Evolutionary conservation across 92 coral and sea anemone species (phyloP).

Genomic region (Phenganax stokvisi): DNA sequence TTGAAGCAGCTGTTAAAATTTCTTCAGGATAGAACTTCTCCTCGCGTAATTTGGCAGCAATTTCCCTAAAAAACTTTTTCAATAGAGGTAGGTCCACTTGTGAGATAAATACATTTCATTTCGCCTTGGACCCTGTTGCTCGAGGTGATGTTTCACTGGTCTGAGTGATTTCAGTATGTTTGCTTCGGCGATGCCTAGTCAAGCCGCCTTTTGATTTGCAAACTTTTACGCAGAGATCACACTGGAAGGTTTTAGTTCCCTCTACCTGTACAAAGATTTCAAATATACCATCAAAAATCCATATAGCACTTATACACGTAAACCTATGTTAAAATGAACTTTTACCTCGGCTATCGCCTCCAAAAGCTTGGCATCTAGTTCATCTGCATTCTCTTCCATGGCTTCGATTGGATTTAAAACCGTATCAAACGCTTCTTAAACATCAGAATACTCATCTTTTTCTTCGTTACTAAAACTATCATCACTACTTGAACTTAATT

Average conservation of each 20-base stretch:
- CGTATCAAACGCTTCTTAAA: too few species aligned
- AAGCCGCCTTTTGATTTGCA: conserved; percentile 5
- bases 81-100: neutral
- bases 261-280: neutral
- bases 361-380: neutral
- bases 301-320: too few species aligned
- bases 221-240: neutral
- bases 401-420: neutral
- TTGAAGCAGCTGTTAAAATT: neutral
- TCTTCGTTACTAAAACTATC: too few species aligned
- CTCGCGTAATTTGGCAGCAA: neutral
- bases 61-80: neutral
- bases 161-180: neutral
- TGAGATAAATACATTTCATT: neutral
- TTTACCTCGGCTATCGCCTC: neutral
- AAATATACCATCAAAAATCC: neutral
- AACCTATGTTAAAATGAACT: too few species aligned
- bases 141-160: too few species aligned
- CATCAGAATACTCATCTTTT: too few species aligned
- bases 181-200: neutral
- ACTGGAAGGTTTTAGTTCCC: neutral
- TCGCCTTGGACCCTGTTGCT: neutral
- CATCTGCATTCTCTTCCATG: neutral
- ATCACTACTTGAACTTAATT: too few species aligned
- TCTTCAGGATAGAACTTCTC: neutral